Percentiles rank a stretch among this genome's conserved stretches.
phyloP scores from a whole-genome alignment of 1,140 invertebrate genomes.

The Pissodes strobi region DNA sequence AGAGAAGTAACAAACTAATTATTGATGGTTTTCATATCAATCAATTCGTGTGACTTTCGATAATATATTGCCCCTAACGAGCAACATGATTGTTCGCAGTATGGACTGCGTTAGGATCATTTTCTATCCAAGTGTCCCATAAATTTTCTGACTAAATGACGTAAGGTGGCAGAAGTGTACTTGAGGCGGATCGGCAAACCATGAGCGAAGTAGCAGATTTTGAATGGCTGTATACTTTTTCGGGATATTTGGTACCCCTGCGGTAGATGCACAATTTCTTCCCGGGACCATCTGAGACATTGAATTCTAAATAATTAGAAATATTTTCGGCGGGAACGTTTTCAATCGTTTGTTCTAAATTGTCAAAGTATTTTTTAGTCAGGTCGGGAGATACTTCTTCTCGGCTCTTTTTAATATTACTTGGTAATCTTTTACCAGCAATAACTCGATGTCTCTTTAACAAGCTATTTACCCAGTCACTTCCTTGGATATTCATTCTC shows the following conservation, averaged over 20 bases:
- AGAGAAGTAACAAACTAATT: slow-evolving; percentile 1
- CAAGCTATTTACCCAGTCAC: too few relatives aligned
- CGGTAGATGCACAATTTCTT: slow-evolving; percentile 3
- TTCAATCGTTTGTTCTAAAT: too few relatives aligned
- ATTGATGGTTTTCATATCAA: slow-evolving; percentile 4
- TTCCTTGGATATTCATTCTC: too few relatives aligned
- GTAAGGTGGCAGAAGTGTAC: too few relatives aligned
- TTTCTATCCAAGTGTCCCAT: too few relatives aligned
- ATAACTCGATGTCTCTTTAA: too few relatives aligned
- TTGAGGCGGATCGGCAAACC: too few relatives aligned
- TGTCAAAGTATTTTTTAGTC: too few relatives aligned
- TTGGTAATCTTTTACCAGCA: neutral
- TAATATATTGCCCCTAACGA: neutral
- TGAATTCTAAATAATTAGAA: neutral
- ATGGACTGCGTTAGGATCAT: neutral
- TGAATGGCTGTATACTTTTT: too few relatives aligned
- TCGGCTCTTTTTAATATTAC: neutral
- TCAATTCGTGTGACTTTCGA: slow-evolving; percentile 1
- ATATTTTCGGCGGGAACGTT: slow-evolving; percentile 4
- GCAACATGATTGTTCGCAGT: slow-evolving; percentile 7
- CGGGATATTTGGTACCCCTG: slow-evolving; percentile 1
- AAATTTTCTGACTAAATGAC: neutral
- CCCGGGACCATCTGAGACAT: slow-evolving; percentile 1
- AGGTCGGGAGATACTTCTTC: neutral
- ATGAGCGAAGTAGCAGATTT: slow-evolving; percentile 4